Evolutionary conservation across 2,797 vertebrate species (phyloP), one percentile per base, ranked within the genome.

Genomic region (Molossus alvarezi): DNA sequence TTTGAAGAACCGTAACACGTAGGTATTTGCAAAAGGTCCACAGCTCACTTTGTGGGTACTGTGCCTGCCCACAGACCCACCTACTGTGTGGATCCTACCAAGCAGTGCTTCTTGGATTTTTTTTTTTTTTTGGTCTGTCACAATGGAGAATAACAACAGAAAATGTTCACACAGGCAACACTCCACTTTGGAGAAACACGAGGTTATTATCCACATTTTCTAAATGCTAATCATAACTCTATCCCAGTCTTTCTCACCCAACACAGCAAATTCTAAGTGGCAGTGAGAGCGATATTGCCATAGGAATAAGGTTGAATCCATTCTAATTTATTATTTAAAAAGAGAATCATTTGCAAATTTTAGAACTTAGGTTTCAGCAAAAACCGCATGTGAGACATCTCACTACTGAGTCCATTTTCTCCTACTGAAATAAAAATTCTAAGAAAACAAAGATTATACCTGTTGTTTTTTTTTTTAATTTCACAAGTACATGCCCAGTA

Each of bases 281-380:
- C 51, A 91, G 14, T 29, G 53, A n/a, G 73, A 82, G 15, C 64
- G 45, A 14, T 48, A 71, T 71, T 83, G 13, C 51, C 73, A 76
- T 51, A 81, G 62, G 71, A 62, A 67, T 15, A 73, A 85, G 67
- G 33, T 67, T n/a, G 41, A 71, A 80, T 60, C 27, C 15, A 41
- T 18, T 71, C 15, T 83, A 76, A 75, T 72, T 76, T 25, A 33
- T 75, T 87, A 71, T 62, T 93, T 81, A 58, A 73, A 88, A 71
- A 84, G 25, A 69, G 29, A 92, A 71, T 69, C 14, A 60, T 41
- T 58, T 93, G 69, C 13, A 93, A 91, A 94, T 77, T 82, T 62
- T 5, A 58, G 69, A 95, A 88, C 87, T 33, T 73, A 15, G 60
- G 76, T 83, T 79, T 33, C 65, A 67, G 58, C 58, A 79, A 71